Evolutionary conservation across 2,113 vertebrate genomes (phyloP), one percentile per base, ranked within the genome.

Genomic region (Bubo bubo): DNA sequence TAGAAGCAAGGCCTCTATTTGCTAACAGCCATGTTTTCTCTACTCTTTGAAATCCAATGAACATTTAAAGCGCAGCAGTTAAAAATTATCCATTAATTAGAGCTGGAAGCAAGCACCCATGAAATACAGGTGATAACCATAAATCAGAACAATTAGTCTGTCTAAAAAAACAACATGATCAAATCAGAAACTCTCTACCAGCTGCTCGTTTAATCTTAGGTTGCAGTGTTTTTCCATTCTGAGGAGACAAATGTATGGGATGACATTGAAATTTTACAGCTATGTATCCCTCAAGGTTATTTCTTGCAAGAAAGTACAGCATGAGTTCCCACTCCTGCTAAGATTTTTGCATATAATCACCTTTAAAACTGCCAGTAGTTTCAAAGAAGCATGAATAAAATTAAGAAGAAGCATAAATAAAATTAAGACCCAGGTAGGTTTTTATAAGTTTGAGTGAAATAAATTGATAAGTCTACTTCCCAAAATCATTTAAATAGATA

Each of bases 91-190:
- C 96, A 97, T 97, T 98, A 98, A 98, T 98, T 98, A 98, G 91
- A 97, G 92, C 86, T 95, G 34, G 82, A 97, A 97, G 92, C 95
- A 97, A 97, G 94, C 95, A 92, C 59, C 97, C 97, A 95, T 98
- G 96, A 97, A 98, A 97, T 98, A 93, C 97, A 98, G 97, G 97
- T 98, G 98, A 97, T 97, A 98, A 98, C 92, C 87, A 98, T 97
- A 98, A 98, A 98, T 99, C 96, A 98, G 81, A 97, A 98, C 96
- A 98, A 98, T 98, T 98, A 98, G 93, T 95, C 95, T 98, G 97
- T 98, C 96, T 97, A 95, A 95, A 97, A 98, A 97, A 95, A 76
- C 93, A 98, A 97, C 95, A 97, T 91, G 97, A 98, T 98, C 92
- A 97, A 97, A 98, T 96, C 93, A 98, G 91, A 98, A 91, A 64